Percentiles rank a stretch among this genome's conserved stretches.
phyloP scores from a whole-genome alignment of 2,888 invertebrate species.

The Ennomos quercinarius region DNA sequence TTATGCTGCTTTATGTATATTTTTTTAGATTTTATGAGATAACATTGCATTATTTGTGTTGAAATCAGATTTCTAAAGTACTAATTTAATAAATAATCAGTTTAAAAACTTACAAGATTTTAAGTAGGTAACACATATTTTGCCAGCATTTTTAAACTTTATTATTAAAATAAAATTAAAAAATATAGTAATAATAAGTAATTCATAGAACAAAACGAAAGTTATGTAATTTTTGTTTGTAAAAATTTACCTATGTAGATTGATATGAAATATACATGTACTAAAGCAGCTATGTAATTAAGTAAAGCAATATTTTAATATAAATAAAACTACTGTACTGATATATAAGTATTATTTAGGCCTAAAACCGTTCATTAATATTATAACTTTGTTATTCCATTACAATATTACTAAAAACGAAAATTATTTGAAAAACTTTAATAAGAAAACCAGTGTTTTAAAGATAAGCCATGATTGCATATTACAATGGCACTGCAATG shows the following conservation, averaged over 20 bases:
- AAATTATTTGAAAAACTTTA: constrained; percentile 26
- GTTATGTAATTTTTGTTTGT: no score
- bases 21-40: no score
- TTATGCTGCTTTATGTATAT: constrained; percentile 5
- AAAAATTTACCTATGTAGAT: no score
- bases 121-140: constrained; percentile 15
- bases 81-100: no score
- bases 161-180: constrained; percentile 1
- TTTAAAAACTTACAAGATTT: not conserved
- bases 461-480: no score
- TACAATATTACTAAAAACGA: constrained; percentile 39
- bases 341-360: constrained; percentile 37
- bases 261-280: no score
- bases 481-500: no score
- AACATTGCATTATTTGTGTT: no score
- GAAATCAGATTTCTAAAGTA: no score
- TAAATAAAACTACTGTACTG: constrained; percentile 30
- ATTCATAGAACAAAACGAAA: no score
- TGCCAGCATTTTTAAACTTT: constrained; percentile 14
- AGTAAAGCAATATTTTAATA: constrained; percentile 60
- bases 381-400: constrained; percentile 41
- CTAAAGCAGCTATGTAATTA: constrained; percentile 43
- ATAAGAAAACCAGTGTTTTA: not conserved
- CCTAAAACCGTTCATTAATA: constrained; percentile 41
- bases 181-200: no score